These are phyloP conservation scores for Hormaphis cornu DNA, from an alignment of 1,140 invertebrate genomes.

Conservation along the genomic window DNA sequence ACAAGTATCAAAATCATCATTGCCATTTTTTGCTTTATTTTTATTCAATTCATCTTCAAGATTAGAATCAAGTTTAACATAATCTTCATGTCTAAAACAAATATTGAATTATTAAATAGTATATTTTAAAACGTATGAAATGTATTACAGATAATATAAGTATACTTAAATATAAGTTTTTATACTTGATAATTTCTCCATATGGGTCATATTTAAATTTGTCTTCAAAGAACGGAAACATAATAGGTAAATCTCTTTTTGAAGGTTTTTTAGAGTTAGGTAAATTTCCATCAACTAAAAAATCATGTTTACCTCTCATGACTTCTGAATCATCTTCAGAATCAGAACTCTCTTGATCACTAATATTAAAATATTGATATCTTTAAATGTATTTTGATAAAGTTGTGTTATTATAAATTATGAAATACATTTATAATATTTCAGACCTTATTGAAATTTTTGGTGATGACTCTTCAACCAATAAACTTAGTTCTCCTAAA, in stretches of 20 bases:
- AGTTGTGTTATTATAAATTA: too few species aligned
- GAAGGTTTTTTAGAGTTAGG: constrained; percentile 53
- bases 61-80: constrained; percentile 13
- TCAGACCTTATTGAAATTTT: too few species aligned
- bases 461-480: too few species aligned
- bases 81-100: constrained; percentile 36
- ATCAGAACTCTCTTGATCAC: constrained; percentile 52
- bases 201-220: constrained; percentile 90
- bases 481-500: too few species aligned
- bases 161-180: too few species aligned
- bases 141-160: too few species aligned
- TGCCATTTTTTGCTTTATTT: not conserved
- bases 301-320: constrained; percentile 72
- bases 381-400: too few species aligned
- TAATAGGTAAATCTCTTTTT: constrained; percentile 80
- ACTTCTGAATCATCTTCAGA: constrained; percentile 75
- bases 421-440: too few species aligned
- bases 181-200: constrained; percentile 80
- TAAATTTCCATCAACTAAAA: constrained; percentile 58
- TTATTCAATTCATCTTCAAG: not conserved
- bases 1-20: constrained; percentile 48
- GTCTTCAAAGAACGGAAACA: constrained; percentile 93
- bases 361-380: not conserved
- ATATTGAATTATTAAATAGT: constrained; percentile 35
- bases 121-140: constrained; percentile 1